Percentiles rank a stretch among this genome's conserved stretches.
Conservation (phyloP, 2,113 vertebrate genomes). For the Callopanchax toddi region DNA sequence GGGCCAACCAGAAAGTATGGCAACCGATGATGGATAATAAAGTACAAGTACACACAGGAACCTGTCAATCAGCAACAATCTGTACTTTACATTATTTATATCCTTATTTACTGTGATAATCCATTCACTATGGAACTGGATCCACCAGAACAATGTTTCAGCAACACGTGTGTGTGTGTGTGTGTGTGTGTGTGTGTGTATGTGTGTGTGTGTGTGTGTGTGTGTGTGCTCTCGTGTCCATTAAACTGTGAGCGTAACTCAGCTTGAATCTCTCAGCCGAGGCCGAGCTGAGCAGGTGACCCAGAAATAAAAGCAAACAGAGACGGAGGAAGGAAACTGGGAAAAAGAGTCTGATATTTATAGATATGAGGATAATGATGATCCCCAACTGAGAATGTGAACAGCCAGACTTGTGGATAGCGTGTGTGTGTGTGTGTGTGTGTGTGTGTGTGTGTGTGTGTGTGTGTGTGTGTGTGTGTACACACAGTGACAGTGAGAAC, state of each 20-base stretch:
- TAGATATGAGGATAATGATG: constrained; percentile 69
- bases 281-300: constrained; percentile 67
- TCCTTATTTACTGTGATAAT: constrained; percentile 54
- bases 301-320: constrained; percentile 64
- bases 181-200: background rate
- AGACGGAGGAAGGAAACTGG: constrained; percentile 47
- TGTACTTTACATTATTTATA: constrained; percentile 21
- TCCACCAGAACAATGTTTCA: constrained; percentile 28
- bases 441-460: constrained; percentile 11
- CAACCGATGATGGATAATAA: constrained; percentile 12
- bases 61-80: constrained; percentile 2
- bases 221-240: background rate
- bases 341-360: constrained; percentile 65
- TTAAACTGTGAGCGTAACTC: constrained; percentile 56
- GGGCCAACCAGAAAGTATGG: too few species aligned
- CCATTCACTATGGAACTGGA: constrained; percentile 29
- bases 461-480: constrained; percentile 32
- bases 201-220: constrained; percentile 1
- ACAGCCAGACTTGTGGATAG: constrained; percentile 47
- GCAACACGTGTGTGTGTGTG: constrained; percentile 2
- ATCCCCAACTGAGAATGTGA: constrained; percentile 49
- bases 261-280: too few species aligned
- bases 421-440: constrained; percentile 30
- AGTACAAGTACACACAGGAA: constrained; percentile 2
- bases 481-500: constrained; percentile 15